Base-by-base conservation (phyloP, 1,140 invertebrate species). In the Oscheius sp. region DNA sequence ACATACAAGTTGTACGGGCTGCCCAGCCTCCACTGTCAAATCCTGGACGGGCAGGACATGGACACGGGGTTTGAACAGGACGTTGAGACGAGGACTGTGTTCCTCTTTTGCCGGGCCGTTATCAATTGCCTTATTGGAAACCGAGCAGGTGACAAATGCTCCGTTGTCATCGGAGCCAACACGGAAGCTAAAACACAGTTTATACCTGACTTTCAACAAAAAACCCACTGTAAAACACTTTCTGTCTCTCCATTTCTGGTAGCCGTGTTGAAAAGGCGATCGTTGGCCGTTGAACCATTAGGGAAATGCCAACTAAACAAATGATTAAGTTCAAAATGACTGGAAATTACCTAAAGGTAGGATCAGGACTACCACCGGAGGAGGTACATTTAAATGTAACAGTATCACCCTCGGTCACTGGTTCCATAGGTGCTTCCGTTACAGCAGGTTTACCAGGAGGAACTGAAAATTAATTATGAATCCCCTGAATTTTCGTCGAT, bases 391-490 rank as follows among this genome's bases (percentile, higher is more conserved):
- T 74, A 42, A 69, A 52, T 3, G 58, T 63, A 28, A 74, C 38
- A 23, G 49, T 49, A 4, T 74, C 72, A 23, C 72, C 72, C 61
- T 74, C 72, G 49, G 59, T 68, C 23, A 74, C 55, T 23, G 68
- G 42, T n/a, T 42, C 62, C 13, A 32, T 31, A 32, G 72, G 65
- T 35, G 55, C 52, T 34, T 52, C 49, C 23, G 45, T 55, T 18
- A 74, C 68, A 31, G 49, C 46, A 28, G 72, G 72, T 31, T 74
- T 46, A 1, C 62, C 72, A 23, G 72, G 72, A 45, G 72, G 72
- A 35, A 74, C 72, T 74, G 66, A 74, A 74, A 74, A 29, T 34
- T 31, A 15, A 18, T 45, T 23, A 45, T 45, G 23, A 45, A 15
- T 45, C 23, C 15, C 42, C 0, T 45, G 18, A 18, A 15, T 45